These are phyloP conservation scores for Mormyrus hasselquistii DNA, from an alignment of 2,797 vertebrate genomes.

Conservation along the genomic window DNA sequence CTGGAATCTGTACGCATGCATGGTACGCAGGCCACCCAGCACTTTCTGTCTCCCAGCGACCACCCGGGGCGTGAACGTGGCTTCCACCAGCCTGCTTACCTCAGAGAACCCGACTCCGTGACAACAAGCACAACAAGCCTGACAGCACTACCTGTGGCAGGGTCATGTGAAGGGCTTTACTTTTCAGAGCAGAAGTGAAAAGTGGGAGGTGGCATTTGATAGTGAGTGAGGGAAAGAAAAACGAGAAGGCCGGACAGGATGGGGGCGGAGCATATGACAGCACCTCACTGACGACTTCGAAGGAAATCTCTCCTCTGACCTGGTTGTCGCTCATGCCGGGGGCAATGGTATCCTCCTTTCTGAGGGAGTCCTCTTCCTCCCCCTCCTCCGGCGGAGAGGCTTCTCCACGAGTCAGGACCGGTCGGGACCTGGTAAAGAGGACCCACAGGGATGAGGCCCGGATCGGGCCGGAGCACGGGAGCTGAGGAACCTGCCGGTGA, in stretches of 20 bases:
- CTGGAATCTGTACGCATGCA: neutral
- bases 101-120: neutral
- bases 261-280: conserved; percentile 14
- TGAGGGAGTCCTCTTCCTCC: conserved; percentile 11
- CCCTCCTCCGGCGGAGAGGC: conserved; percentile 1
- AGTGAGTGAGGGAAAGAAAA: neutral
- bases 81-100: neutral
- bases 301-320: conserved; percentile 61
- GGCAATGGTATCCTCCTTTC: conserved; percentile 27
- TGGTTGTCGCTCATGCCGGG: conserved; percentile 53
- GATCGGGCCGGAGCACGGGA: neutral
- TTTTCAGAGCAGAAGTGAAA: neutral
- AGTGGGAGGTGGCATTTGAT: neutral
- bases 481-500: neutral
- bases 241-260: neutral
- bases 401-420: neutral
- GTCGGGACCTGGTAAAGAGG: neutral
- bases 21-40: neutral
- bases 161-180: too few relatives aligned
- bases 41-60: neutral
- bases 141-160: neutral
- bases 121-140: neutral
- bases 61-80: neutral
- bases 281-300: neutral
- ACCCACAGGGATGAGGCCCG: neutral